phyloP scores from a whole-genome alignment of 53 echinoderm and acorn worm genomes.

The Crossaster papposus region DNA sequence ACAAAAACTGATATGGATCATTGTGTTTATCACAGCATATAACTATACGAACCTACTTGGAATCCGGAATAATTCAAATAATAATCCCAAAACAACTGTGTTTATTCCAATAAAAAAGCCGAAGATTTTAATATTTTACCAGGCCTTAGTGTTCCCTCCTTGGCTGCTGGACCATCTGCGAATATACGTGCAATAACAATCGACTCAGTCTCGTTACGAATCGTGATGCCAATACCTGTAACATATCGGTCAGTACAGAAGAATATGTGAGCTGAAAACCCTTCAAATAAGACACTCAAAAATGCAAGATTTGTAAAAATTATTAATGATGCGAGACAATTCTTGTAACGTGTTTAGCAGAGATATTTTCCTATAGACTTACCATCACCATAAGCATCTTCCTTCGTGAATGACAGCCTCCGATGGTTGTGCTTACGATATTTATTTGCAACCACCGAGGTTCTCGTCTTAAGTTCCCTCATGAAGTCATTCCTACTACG shows the following conservation, averaged over 20 bases:
- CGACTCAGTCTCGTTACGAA: conserved; percentile 80
- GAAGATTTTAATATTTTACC: conserved; percentile 68
- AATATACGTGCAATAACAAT: conserved; percentile 80
- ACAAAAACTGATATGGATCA: neutral
- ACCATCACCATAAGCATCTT: conserved; percentile 93
- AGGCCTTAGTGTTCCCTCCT: conserved; percentile 78
- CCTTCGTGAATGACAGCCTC: conserved; percentile 79
- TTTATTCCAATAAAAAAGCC: too few species aligned
- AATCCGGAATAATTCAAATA: too few species aligned
- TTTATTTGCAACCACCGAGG: conserved; percentile 89
- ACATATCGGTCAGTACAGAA: neutral
- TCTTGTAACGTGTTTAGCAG: too few species aligned
- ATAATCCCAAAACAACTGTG: too few species aligned
- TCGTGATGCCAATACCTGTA: conserved; percentile 93
- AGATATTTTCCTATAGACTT: neutral
- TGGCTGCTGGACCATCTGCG: conserved; percentile 80
- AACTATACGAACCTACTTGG: too few species aligned
- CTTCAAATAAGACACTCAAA: neutral
- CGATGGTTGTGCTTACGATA: conserved; percentile 74
- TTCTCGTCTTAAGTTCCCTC: conserved; percentile 82
- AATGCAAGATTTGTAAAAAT: neutral
- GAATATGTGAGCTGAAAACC: neutral
- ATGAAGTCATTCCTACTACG: conserved; percentile 80
- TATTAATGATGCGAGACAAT: too few species aligned
- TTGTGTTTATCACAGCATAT: too few species aligned